Conservation (phyloP, 2,888 invertebrate genomes). For the Lepidocyrtinus sp. region DNA sequence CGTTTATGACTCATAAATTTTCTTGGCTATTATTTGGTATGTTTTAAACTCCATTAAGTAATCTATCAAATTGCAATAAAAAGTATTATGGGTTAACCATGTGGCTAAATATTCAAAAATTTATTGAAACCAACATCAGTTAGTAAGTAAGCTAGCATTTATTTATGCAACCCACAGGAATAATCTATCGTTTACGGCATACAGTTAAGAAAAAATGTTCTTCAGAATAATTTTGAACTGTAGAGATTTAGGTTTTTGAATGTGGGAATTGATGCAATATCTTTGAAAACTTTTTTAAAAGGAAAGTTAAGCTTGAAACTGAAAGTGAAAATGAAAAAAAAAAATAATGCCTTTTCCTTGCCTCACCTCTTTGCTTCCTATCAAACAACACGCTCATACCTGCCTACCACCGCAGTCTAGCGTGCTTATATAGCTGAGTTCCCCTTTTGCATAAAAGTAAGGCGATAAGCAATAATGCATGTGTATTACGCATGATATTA, state of each 20-base stretch:
- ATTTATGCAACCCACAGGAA: conserved; percentile 9
- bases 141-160: not conserved
- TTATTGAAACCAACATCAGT: no score
- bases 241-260: not conserved
- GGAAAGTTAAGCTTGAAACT: conserved; percentile 22
- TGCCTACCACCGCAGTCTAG: not conserved
- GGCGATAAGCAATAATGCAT: no score
- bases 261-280: not conserved
- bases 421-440: no score
- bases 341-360: not conserved
- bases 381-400: conserved; percentile 3
- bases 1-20: no score
- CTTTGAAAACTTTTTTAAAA: not conserved
- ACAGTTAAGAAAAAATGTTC: not conserved
- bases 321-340: conserved; percentile 31
- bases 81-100: no score
- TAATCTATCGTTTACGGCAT: no score
- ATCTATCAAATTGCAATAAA: no score
- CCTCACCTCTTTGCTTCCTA: not conserved
- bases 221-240: conserved; percentile 16
- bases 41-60: no score
- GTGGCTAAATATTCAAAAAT: no score
- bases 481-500: no score
- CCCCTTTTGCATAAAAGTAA: no score
- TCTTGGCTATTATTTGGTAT: no score